Base-by-base conservation (phyloP, 2,113 vertebrate genomes). In the Vombatus ursinus region DNA sequence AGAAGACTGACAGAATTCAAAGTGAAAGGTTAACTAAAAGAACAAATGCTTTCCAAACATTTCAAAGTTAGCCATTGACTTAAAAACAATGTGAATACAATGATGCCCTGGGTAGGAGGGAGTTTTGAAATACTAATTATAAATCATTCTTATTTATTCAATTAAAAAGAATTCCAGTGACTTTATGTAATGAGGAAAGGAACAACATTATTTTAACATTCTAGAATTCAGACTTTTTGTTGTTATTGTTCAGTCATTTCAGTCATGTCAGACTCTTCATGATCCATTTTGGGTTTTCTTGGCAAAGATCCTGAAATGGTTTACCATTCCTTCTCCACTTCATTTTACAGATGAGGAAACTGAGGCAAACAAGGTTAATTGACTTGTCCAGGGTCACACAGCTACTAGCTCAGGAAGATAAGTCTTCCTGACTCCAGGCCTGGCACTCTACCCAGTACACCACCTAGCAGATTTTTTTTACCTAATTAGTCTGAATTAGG, bases 21-120 rank as follows among this genome's bases (percentile, higher is more conserved):
- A 95, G 48, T 3, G 37, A 19, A 0, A 49, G 51, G 31, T 26
- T 53, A 44, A 26, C 90, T 24, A 23, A 22, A 49, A 47, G 31
- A 50, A 50, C 26, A 24, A 50, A 6, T 6, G 3, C 44, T 49
- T 52, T 90, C 53, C 51, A 10, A n/a, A 7, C 23, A n/a, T 44
- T 37, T 68, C 52, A 53, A 37, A 89, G 49, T 10, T 1, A 3
- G 31, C 22, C 19, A 91, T 1, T 5, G 31, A 53, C 57, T 19
- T 89, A 90, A 51, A 48, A 7, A 23, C 6, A 0, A 31, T 11
- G 52, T 16, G 7, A 89, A 26, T 0, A 3, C 61, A 22, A 44
- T 1, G 2, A 8, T 11, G 2, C 50, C 5, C 93, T 19, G 0
- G 23, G 7, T 19, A 0, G 2, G 24, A 5, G 22, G 50, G 26